phyloP scores from a whole-genome alignment of 2,888 invertebrate genomes.

The Peribatodes rhomboidaria region DNA sequence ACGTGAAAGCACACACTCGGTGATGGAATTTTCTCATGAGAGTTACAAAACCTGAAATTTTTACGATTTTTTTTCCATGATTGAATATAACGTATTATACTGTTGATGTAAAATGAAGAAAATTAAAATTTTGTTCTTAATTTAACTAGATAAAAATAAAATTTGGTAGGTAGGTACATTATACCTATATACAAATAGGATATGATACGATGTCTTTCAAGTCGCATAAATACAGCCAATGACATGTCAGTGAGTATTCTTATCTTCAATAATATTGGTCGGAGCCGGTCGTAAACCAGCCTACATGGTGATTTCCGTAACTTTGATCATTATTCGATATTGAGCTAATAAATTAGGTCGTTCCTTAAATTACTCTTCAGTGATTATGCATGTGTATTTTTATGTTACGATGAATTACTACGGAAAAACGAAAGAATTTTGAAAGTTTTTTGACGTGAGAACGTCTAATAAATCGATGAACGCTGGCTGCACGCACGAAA shows the following conservation, averaged over 20 bases:
- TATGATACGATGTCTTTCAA: neutral
- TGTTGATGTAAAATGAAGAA: too few relatives aligned
- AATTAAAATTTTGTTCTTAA: too few relatives aligned
- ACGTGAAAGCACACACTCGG: neutral
- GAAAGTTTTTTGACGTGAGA: neutral
- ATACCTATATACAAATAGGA: too few relatives aligned
- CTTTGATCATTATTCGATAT: conserved; percentile 45
- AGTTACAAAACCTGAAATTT: neutral
- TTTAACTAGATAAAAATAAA: too few relatives aligned
- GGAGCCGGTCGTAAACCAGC: conserved; percentile 44
- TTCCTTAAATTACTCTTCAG: conserved; percentile 29
- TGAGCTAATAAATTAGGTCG: conserved; percentile 33
- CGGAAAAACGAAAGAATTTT: too few relatives aligned
- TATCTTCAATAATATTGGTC: conserved; percentile 47
- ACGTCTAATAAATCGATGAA: too few relatives aligned
- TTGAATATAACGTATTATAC: too few relatives aligned
- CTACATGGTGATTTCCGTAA: conserved; percentile 46
- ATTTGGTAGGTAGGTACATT: too few relatives aligned
- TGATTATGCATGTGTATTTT: conserved; percentile 9
- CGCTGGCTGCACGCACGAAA: too few relatives aligned
- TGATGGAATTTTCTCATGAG: neutral
- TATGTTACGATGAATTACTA: neutral
- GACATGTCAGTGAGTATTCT: conserved; percentile 26
- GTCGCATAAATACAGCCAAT: conserved; percentile 1
- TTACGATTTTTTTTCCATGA: too few relatives aligned